Evolutionary conservation across 53 echinoderm and acorn worm genomes (phyloP), one percentile per base, ranked within the genome.

Genomic region (Luidia sarsii): DNA sequence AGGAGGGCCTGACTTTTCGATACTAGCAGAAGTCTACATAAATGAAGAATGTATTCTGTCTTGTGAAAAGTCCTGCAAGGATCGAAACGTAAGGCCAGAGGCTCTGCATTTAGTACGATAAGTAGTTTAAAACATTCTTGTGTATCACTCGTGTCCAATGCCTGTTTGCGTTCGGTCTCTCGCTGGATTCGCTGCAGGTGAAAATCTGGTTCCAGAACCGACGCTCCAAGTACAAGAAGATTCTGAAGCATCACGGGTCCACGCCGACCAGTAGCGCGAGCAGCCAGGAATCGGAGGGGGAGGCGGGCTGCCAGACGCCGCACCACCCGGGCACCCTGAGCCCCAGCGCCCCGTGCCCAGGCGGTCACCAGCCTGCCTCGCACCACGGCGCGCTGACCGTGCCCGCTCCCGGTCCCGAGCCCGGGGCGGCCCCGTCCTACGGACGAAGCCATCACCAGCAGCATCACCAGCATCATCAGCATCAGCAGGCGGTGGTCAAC

Each of bases 181-280:
- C 15, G 8, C 46, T 46, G 46, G 46, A n/a, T 53, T 19, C 18
- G 1, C 30, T 77, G 92, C 75, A 95, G 96, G 93, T 95, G 4
- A 95, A 95, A 77, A 95, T 95, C 20, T 95, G 96, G 96, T 95
- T 95, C 48, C 96, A 95, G 63, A 95, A 95, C 56, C 82, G 96
- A 45, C 90, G 96, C 0, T 95, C 96, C 25, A 95, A 95, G 50
- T 93, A 90, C 72, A 95, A 95, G 74, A 95, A 95, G 80, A 85
- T 95, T 2, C 63, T 93, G 52, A 90, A 90, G 79, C 92, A 95
- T 34, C 90, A 90, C 14, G 77, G 77, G 2, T 60, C 59, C 6
- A 77, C 77, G 32, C 77, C 77, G 0, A 61, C 77, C 0, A 77
- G 77, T 32, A 87, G 91, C 52, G 46, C 60, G 10, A 50, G 66